Evolutionary conservation across 2,888 invertebrate genomes (phyloP), one percentile per base, ranked within the genome.

Genomic region (Saturnia japonica): DNA sequence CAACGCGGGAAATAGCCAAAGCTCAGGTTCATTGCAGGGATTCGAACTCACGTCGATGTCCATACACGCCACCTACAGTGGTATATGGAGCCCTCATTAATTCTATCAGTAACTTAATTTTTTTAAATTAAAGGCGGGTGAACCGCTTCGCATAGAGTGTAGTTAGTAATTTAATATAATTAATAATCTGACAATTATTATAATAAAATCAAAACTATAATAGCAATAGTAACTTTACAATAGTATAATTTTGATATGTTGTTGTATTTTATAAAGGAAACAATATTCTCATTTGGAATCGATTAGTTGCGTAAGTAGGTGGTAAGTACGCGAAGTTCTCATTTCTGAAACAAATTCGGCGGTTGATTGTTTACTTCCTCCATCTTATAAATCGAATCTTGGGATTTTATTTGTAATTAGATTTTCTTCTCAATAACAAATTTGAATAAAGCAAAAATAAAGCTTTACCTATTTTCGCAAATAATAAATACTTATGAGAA

Each of bases 271-370:
- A 40, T 11, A 40, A 40, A 64, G 16, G 64, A 34, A 19, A 64
- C 64, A 77, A 78, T 82, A 80, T 79, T 80, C 79, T 80, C 78
- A 64, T 40, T 64, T 64, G 19, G 64, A 64, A 64, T 64, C 40
- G 64, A 64, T 64, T 40, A 64, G n/a, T 64, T n/a, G 19, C 40
- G 57, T 57, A 57, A 64, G 40, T 40, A n/a, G 40, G n/a, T 40
- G 34, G 57, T 57, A 57, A 64, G 40, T 40, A n/a, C 64, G n/a
- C 64, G 34, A 19, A 64, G 64, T 64, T 34, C n/a, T 40, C 43
- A 64, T 64, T 64, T 64, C 64, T 64, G 40, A 64, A 64, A 64
- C 40, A 64, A 64, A 64, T 64, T 64, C 40, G 40, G 40, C 64
- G 64, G 57, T 64, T 19, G 40, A 34, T 8, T 64, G 40, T 64